Conservation (phyloP, 2,888 invertebrate species). For the Isotomurus palustris region DNA sequence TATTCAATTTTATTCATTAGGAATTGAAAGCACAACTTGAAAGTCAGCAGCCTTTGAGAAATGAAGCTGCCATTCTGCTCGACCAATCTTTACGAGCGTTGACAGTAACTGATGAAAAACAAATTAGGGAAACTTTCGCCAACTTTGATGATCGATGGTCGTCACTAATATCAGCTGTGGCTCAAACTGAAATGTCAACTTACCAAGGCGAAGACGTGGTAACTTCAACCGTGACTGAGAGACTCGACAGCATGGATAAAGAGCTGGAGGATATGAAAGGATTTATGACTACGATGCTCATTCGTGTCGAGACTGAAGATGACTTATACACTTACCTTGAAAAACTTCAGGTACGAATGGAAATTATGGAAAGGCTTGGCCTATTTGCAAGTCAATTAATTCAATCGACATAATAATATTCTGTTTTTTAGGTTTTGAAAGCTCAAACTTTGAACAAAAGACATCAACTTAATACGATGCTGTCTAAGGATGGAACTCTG, state of each 20-base stretch:
- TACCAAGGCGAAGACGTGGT: constrained; percentile 32
- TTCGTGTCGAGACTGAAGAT: constrained; percentile 76
- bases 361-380: not conserved
- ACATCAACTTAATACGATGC: constrained; percentile 42
- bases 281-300: constrained; percentile 66
- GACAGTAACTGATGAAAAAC: constrained; percentile 77
- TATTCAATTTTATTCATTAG: no score
- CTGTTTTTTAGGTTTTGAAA: constrained; percentile 33
- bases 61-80: constrained; percentile 67
- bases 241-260: constrained; percentile 67
- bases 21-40: constrained; percentile 83
- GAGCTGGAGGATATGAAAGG: constrained; percentile 69
- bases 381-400: not conserved
- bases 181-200: constrained; percentile 34
- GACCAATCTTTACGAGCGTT: constrained; percentile 73
- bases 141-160: constrained; percentile 73
- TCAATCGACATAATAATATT: not conserved
- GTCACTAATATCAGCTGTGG: constrained; percentile 32
- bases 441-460: constrained; percentile 44
- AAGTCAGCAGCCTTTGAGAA: constrained; percentile 70
- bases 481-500: constrained; percentile 28
- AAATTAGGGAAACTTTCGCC: constrained; percentile 71
- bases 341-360: constrained; percentile 58
- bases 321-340: constrained; percentile 76
- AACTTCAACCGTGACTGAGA: constrained; percentile 66